These are phyloP conservation scores for Artibeus jamaicensis DNA, from an alignment of 2,797 vertebrate species.

Conservation along the genomic window DNA sequence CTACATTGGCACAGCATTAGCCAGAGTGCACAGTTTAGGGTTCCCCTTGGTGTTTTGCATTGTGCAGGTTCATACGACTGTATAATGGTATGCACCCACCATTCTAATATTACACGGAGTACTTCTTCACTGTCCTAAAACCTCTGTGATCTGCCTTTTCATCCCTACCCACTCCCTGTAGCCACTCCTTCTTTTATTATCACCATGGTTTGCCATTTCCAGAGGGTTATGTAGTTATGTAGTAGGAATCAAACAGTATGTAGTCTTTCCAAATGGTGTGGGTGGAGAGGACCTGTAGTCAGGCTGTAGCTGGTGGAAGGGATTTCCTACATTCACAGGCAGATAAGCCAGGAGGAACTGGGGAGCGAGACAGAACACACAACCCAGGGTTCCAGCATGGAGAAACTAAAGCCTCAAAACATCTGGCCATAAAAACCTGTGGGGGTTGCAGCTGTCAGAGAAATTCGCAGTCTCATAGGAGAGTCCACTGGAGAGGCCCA, in stretches of 20 bases:
- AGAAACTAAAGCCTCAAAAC: too few species aligned
- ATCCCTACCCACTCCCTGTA: too few species aligned
- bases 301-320: too few species aligned
- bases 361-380: too few species aligned
- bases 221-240: background rate
- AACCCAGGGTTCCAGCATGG: too few species aligned
- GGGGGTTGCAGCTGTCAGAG: too few species aligned
- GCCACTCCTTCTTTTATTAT: background rate
- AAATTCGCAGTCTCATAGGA: too few species aligned
- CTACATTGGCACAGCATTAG: background rate
- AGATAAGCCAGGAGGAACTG: too few species aligned
- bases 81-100: background rate
- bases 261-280: background rate
- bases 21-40: background rate
- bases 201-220: background rate
- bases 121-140: background rate
- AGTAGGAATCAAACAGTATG: background rate
- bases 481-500: too few species aligned
- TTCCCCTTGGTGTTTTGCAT: background rate
- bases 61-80: background rate
- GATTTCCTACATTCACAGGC: too few species aligned
- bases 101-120: rapidly evolving
- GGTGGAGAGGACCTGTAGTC: too few species aligned
- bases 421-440: too few species aligned
- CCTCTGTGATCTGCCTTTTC: background rate